Conservation (phyloP, 1,140 invertebrate species). For the Sweltsa coloradensis region DNA sequence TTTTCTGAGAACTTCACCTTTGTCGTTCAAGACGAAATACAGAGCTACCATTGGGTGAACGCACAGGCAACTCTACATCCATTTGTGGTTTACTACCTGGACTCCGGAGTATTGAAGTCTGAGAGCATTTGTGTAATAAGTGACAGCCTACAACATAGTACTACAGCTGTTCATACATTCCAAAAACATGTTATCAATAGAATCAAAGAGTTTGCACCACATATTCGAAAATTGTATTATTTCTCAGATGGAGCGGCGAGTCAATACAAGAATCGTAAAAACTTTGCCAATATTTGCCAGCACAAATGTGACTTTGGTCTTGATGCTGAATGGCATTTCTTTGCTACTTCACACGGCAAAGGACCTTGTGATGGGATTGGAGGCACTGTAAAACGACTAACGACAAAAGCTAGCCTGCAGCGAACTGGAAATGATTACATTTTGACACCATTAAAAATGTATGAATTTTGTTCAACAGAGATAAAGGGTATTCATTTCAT, state of each 20-base stretch:
- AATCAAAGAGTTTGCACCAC: conserved; percentile 6
- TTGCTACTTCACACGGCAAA: conserved; percentile 21
- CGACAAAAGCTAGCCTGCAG: conserved; percentile 17
- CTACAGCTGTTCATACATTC: conserved; percentile 14
- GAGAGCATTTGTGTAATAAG: conserved; percentile 11
- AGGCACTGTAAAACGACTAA: conserved; percentile 19
- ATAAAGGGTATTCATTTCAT: too few species aligned
- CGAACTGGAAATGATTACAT: conserved; percentile 13
- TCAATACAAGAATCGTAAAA: too few species aligned
- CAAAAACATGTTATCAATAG: not conserved
- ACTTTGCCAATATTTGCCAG: not conserved
- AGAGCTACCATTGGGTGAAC: conserved; percentile 19
- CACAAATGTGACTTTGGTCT: conserved; percentile 16
- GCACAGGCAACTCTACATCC: conserved; percentile 21
- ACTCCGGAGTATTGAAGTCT: conserved; percentile 6
- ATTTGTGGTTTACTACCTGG: conserved; percentile 16
- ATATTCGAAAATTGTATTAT: conserved; percentile 14
- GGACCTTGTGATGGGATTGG: too few species aligned
- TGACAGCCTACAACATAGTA: conserved; percentile 16
- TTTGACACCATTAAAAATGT: conserved; percentile 9
- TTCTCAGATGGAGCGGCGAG: conserved; percentile 24
- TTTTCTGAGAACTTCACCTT: conserved; percentile 22
- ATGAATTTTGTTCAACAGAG: too few species aligned
- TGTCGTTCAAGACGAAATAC: conserved; percentile 19
- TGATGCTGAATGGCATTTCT: conserved; percentile 22